Conservation (phyloP, 2,113 vertebrate genomes). For the Sinosuthora webbiana region DNA sequence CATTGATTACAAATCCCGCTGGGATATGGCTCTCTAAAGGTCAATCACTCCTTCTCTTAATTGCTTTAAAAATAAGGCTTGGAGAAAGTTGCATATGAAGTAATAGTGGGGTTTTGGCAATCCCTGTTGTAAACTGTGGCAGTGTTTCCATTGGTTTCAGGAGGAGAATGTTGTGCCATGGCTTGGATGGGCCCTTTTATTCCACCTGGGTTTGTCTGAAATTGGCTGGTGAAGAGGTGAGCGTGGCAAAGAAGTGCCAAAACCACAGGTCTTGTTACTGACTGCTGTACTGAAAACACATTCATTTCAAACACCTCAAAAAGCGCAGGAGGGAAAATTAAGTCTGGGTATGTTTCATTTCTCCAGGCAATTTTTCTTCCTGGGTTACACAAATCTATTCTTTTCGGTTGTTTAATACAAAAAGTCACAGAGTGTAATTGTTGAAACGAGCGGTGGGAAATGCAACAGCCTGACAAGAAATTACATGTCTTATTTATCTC, state of each 20-base stretch:
- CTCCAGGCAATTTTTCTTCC: constrained; percentile 38
- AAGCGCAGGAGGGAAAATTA: constrained; percentile 9
- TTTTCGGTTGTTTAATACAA: constrained; percentile 22
- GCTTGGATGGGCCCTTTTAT: neutral
- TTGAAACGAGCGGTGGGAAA: constrained; percentile 6
- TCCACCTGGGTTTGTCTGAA: neutral
- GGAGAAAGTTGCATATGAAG: constrained; percentile 4
- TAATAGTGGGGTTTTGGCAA: neutral
- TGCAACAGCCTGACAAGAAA: constrained; percentile 49
- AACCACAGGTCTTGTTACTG: neutral
- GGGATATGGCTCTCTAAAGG: neutral
- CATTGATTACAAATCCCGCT: neutral
- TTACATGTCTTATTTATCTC: constrained; percentile 48
- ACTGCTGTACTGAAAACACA: neutral
- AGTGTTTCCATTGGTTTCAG: neutral
- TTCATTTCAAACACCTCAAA: neutral
- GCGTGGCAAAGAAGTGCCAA: neutral
- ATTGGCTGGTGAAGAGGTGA: neutral
- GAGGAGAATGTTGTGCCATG: neutral
- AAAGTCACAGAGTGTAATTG: constrained; percentile 19
- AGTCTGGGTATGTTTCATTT: constrained; percentile 35
- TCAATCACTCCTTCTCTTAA: constrained; percentile 30
- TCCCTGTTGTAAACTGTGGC: neutral
- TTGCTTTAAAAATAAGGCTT: constrained; percentile 26
- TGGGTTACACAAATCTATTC: constrained; percentile 19